Evolutionary conservation across 1,140 invertebrate species (phyloP).

Genomic region (Procambarus virginalis): DNA sequence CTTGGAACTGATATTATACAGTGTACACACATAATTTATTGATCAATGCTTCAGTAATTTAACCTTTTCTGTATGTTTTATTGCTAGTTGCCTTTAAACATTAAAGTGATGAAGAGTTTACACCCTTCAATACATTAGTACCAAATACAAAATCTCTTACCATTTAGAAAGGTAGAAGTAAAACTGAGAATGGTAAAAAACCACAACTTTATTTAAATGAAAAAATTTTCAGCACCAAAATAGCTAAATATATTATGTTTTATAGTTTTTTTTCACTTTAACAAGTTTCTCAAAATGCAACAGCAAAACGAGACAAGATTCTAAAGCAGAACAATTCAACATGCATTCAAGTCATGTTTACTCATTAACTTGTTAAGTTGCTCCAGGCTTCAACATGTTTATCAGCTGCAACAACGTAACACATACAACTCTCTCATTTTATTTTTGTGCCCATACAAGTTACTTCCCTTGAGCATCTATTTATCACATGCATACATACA

Average conservation of each 20-base stretch:
- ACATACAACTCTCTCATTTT: no score
- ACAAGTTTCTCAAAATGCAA: background rate
- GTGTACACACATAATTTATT: no score
- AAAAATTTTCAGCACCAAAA: background rate
- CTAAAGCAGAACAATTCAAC: background rate
- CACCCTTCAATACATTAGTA: no score
- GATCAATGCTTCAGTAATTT: no score
- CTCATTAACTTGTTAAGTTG: background rate
- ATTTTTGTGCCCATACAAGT: no score
- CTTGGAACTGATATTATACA: no score
- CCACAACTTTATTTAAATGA: background rate
- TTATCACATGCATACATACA: no score
- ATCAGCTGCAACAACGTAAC: background rate
- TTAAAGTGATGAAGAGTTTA: no score
- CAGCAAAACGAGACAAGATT: background rate
- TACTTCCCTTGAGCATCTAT: no score
- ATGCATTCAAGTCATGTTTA: background rate
- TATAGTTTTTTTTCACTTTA: background rate
- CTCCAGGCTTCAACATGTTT: background rate
- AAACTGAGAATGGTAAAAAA: background rate
- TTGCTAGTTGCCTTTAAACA: no score
- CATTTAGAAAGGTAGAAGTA: background rate
- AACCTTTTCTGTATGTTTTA: no score
- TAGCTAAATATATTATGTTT: background rate
- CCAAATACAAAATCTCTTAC: no score